A percentile compares a stretch with the other conserved stretches of the same genome.
Evolutionary conservation across 2,797 vertebrate species (phyloP).

Genomic region (Hemitrygon akajei): DNA sequence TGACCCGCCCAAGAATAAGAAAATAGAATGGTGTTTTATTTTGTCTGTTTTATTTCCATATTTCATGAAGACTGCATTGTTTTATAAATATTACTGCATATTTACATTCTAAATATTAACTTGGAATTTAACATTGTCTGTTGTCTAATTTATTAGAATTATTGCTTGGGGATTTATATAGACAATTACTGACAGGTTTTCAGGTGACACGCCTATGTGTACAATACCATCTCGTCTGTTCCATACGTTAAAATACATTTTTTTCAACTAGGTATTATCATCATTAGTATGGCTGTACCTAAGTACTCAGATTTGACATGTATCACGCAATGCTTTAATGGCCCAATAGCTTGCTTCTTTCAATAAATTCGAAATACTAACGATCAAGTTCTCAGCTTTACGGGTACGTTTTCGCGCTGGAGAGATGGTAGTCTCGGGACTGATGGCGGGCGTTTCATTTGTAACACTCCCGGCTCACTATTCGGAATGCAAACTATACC

Average conservation of each 20-base stretch:
- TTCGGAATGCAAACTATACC: background rate
- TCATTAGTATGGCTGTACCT: background rate
- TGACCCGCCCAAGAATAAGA: background rate
- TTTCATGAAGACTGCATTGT: background rate
- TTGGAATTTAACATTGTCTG: background rate
- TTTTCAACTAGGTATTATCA: background rate
- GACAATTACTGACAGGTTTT: background rate
- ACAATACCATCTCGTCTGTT: background rate
- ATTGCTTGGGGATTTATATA: background rate
- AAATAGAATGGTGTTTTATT: background rate
- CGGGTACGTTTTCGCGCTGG: background rate
- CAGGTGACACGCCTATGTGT: background rate
- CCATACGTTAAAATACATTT: background rate
- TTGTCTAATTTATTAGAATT: background rate
- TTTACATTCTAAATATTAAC: background rate
- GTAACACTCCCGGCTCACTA: background rate
- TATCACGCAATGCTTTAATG: background rate
- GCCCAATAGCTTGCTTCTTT: background rate
- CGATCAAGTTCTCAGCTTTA: background rate
- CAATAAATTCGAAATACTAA: background rate
- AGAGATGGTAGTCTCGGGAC: background rate
- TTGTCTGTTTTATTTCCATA: background rate
- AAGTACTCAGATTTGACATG: background rate
- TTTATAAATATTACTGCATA: background rate
- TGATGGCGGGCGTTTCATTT: constrained; percentile 14